These are phyloP conservation scores for Vicugna pacos DNA, from an alignment of 2,113 vertebrate genomes.

Conservation along the genomic window DNA sequence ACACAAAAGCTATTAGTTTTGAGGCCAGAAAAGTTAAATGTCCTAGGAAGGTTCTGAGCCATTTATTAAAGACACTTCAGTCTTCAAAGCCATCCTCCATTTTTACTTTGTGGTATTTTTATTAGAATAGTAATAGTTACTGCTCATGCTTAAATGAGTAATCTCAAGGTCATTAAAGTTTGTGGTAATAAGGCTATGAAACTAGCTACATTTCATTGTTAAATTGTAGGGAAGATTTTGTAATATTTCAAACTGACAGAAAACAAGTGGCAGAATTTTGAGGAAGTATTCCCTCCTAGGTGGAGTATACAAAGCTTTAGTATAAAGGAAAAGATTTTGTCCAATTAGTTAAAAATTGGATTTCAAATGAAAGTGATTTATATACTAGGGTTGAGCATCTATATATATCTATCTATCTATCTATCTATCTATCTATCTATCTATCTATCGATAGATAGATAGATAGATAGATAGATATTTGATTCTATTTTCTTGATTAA, in stretches of 20 bases:
- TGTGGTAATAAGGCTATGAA: not conserved
- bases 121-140: not conserved
- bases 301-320: not conserved
- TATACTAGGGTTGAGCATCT: not conserved
- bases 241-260: not conserved
- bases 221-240: not conserved
- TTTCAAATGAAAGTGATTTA: not conserved
- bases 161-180: not conserved
- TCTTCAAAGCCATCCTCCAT: not conserved
- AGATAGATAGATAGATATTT: not conserved
- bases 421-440: no score
- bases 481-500: slow-evolving; percentile 27
- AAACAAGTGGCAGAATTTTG: slow-evolving; percentile 30
- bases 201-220: not conserved
- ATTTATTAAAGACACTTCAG: not conserved
- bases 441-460: no score
- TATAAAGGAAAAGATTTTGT: not conserved
- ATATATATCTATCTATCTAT: not conserved
- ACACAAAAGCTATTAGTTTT: not conserved
- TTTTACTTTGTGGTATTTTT: not conserved
- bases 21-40: not conserved
- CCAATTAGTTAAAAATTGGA: not conserved
- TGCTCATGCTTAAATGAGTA: not conserved
- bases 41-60: slow-evolving; percentile 1
- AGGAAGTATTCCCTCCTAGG: not conserved